Evolutionary conservation across 2,113 vertebrate species (phyloP).

Genomic region (Channa maculata): DNA sequence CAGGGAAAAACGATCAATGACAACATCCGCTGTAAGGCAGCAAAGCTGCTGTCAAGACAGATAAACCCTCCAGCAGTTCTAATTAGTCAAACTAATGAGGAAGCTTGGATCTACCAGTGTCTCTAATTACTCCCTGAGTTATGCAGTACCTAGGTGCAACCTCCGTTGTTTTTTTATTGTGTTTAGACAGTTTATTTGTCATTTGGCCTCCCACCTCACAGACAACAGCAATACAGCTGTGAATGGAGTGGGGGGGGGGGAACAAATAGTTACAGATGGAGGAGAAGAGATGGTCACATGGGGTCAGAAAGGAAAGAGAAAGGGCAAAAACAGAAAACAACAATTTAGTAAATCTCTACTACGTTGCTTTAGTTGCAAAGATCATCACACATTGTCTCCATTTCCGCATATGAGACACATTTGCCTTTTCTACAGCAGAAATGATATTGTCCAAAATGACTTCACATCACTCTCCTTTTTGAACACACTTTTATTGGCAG

Average conservation of each 20-base stretch:
- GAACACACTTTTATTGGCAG: background rate
- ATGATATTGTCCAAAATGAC: background rate
- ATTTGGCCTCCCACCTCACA: constrained; percentile 43
- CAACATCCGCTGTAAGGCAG: constrained; percentile 4
- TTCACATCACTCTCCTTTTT: background rate
- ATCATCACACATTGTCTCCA: background rate
- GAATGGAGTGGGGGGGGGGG: background rate
- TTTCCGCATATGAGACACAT: background rate
- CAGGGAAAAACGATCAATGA: constrained; percentile 7
- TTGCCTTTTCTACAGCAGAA: background rate
- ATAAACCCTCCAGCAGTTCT: constrained; percentile 36
- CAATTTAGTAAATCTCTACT: background rate
- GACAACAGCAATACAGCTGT: constrained; percentile 73
- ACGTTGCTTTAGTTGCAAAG: background rate
- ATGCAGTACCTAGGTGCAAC: constrained; percentile 37
- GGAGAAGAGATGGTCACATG: background rate
- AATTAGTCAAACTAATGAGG: constrained; percentile 63
- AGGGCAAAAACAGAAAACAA: background rate
- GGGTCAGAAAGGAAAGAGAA: background rate
- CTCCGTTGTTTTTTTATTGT: background rate
- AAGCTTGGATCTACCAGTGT: constrained; percentile 39
- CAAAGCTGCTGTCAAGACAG: constrained; percentile 34
- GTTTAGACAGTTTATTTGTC: constrained; percentile 42
- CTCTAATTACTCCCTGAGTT: constrained; percentile 54
- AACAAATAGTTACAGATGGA: constrained; percentile 29